phyloP scores from a whole-genome alignment of 2,888 invertebrate genomes.

The Hoplodrina ambigua region DNA sequence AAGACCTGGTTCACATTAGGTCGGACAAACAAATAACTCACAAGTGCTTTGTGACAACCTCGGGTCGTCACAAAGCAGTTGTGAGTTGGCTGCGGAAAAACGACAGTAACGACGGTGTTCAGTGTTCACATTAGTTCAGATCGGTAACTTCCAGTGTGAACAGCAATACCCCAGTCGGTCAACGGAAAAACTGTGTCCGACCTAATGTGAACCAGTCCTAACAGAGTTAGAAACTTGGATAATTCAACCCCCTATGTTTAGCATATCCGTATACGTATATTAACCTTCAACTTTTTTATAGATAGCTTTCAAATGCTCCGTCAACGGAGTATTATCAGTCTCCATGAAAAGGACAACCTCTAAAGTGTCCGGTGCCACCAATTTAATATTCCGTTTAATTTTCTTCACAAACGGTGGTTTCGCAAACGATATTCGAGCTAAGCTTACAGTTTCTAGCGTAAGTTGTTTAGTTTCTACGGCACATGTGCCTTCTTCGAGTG shows the following conservation, averaged over 20 bases:
- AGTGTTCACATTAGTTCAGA: too few species aligned
- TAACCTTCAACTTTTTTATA: conserved; percentile 79
- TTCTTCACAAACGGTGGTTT: conserved; percentile 88
- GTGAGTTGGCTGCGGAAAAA: too few species aligned
- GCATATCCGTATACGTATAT: neutral
- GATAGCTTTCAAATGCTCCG: conserved; percentile 88
- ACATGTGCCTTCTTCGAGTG: conserved; percentile 90
- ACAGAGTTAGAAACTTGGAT: neutral
- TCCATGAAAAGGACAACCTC: conserved; percentile 89
- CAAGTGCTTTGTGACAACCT: too few species aligned
- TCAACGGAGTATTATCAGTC: conserved; percentile 88
- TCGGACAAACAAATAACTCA: too few species aligned
- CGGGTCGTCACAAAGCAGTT: too few species aligned
- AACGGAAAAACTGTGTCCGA: too few species aligned
- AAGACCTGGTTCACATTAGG: too few species aligned
- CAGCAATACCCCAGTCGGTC: too few species aligned
- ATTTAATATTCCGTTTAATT: conserved; percentile 81
- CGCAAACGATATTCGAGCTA: conserved; percentile 88
- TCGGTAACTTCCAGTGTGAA: too few species aligned
- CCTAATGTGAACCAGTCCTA: too few species aligned
- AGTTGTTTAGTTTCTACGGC: conserved; percentile 84
- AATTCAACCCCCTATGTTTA: neutral
- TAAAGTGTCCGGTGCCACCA: conserved; percentile 75
- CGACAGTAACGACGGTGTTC: too few species aligned
- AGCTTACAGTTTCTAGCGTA: conserved; percentile 83